Conservation (phyloP, 2,113 vertebrate species). For the Delphinus delphis region DNA sequence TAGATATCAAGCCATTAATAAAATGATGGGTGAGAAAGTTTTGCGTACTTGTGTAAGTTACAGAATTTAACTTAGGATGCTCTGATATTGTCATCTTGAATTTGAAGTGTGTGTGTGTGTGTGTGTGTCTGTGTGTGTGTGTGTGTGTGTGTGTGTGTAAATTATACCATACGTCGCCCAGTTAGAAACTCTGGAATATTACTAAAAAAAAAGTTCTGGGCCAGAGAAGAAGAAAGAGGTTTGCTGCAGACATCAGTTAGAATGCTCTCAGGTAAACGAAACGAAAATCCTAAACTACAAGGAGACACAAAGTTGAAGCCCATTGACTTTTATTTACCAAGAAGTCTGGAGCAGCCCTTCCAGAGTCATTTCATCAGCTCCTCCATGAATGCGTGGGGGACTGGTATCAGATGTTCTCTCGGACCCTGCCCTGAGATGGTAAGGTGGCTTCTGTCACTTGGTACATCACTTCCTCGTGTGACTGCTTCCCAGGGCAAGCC, state of each 20-base stretch:
- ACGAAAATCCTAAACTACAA: not conserved
- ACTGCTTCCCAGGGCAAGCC: not conserved
- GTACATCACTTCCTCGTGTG: not conserved
- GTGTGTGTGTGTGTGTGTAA: not conserved
- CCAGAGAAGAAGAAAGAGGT: not conserved
- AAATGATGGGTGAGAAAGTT: not conserved
- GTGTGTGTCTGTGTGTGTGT: rapidly evolving
- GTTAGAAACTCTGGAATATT: not conserved
- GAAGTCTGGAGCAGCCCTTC: not conserved
- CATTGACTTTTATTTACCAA: not conserved
- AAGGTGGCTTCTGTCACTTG: not conserved
- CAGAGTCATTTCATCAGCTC: not conserved
- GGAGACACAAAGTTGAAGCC: not conserved
- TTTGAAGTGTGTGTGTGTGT: not conserved
- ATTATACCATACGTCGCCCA: too few relatives aligned
- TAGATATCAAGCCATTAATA: not conserved
- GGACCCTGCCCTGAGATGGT: not conserved
- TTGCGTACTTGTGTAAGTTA: not conserved
- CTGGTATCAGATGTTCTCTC: not conserved
- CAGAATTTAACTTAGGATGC: not conserved
- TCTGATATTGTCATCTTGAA: not conserved
- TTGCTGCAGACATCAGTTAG: not conserved
- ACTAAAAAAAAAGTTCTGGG: not conserved
- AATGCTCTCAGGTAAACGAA: not conserved
- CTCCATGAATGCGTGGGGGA: rapidly evolving